phyloP scores from a whole-genome alignment of 1,140 invertebrate genomes.

The Dendrolimus punctatus region DNA sequence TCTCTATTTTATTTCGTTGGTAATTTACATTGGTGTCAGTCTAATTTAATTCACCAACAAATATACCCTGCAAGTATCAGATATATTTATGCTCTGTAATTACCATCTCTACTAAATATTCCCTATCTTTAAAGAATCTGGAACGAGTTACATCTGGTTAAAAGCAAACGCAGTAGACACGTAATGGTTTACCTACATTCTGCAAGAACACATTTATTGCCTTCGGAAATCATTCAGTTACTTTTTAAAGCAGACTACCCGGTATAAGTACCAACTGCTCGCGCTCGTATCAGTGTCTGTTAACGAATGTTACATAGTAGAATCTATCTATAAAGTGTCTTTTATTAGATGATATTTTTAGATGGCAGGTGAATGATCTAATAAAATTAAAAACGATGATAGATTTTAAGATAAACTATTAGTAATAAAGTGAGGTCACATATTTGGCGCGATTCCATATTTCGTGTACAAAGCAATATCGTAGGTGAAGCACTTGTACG shows the following conservation, averaged over 20 bases:
- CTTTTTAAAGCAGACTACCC: conserved; percentile 23
- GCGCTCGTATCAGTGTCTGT: background rate
- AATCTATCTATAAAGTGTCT: conserved; percentile 7
- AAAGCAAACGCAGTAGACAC: conserved; percentile 28
- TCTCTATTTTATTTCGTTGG: conserved; percentile 5
- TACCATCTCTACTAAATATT: conserved; percentile 18
- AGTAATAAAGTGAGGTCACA: conserved; percentile 26
- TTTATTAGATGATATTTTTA: conserved; percentile 14
- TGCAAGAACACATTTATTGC: conserved; percentile 34
- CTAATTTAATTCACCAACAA: conserved; percentile 11
- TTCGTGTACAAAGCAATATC: conserved; percentile 12
- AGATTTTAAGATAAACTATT: conserved; percentile 25
- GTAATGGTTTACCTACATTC: conserved; percentile 30
- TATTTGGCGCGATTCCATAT: conserved; percentile 26
- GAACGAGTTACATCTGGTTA: conserved; percentile 39
- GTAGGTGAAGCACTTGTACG: conserved; percentile 4
- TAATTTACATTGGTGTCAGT: conserved; percentile 10
- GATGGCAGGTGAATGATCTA: conserved; percentile 35
- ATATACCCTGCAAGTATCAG: conserved; percentile 5
- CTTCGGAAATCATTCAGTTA: conserved; percentile 36
- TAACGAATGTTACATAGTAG: background rate
- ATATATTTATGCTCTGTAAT: conserved; percentile 19
- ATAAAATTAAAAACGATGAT: conserved; percentile 28
- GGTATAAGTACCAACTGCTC: background rate
- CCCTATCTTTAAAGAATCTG: conserved; percentile 23